Evolutionary conservation across 1,140 invertebrate genomes (phyloP), one percentile per base, ranked within the genome.

Genomic region (Spodoptera litura): DNA sequence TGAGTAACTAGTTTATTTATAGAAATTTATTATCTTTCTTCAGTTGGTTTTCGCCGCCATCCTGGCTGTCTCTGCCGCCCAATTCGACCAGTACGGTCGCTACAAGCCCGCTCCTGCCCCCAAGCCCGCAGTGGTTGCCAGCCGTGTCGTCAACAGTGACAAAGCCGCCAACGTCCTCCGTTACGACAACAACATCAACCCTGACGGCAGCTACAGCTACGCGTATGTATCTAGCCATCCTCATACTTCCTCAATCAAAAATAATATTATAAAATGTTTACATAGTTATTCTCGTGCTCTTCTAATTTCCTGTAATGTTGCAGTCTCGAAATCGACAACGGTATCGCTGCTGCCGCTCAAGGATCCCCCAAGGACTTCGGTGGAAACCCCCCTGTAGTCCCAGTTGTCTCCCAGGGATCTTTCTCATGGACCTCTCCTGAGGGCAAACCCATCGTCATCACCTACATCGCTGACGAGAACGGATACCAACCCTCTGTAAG

Each of bases 301-400:
- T 55, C 4, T 44, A n/a, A 51, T 66, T 11, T 3, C 51, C 44
- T n/a, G 66, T 31, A 38, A 10, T 73, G 13, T 78, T 75, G 2
- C 80, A 95, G 89, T 10, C 95, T 93, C 80, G 93, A 95, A 72
- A 95, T 95, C n/a, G 94, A 85, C 11, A 95, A 96, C 79, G 95
- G 95, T 11, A 96, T 95, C 44, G 75, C 90, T 4, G 93, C 89
- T 0, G 79, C 94, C 56, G 94, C 95, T 56, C 82, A 84, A 27
- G 95, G 95, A 2, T 81, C 84, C n/a, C 85, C 91, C 38, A 91
- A 87, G 73, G 86, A 89, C 70, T 77, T 91, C 35, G 85, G 87
- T 51, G 88, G 93, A 15, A 95, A 95, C 81, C 94, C 94, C 3
- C 93, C 95, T 3, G 72, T 86, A 9, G 56, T 83, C 8, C 85